Base-by-base conservation (phyloP, 2,113 vertebrate species). In the Cairina moschata region DNA sequence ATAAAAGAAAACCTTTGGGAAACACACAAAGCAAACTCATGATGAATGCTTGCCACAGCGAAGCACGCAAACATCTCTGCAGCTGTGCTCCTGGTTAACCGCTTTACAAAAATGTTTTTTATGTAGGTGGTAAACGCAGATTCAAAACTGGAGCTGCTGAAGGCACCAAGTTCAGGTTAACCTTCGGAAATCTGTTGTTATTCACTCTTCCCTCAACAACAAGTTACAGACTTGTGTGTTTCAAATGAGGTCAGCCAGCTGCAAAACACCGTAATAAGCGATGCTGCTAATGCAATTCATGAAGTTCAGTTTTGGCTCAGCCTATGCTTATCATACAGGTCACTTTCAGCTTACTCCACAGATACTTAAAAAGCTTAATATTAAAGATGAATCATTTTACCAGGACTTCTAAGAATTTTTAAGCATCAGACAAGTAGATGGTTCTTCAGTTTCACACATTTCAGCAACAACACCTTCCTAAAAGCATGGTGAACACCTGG, bases 31-130 rank as follows among this genome's bases (percentile, higher is more conserved):
- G 74, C 96, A 93, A 89, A 81, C 58, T 82, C 60, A 34, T 86
- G 93, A 94, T 92, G 93, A 96, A 87, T 83, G 95, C 89, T 88
- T 93, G 94, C 83, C 94, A 69, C 71, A 92, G 59, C 17, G 74
- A 90, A 95, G 85, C 91, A 81, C 85, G 86, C 72, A 86, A 75
- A 92, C 93, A 92, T 93, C 90, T 86, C 93, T 98, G 95, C 97
- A 98, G 97, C 97, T 97, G 98, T 88, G 90, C 91, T 96, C 91
- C 91, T 97, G 97, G 98, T 98, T 97, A 98, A 97, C 98, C 91
- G 96, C 97, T 93, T 96, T 91, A 96, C 97, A 95, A 98, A 98
- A 98, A 97, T 96, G 97, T 93, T 97, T 86, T 95, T 40, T 40
- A 93, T 87, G 97, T 97, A 97, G 97, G 97, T 98, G 97, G 98